A percentile compares a stretch with the other conserved stretches of the same genome.
phyloP scores from a whole-genome alignment of 2,113 vertebrate species.

The Morone chrysops region DNA sequence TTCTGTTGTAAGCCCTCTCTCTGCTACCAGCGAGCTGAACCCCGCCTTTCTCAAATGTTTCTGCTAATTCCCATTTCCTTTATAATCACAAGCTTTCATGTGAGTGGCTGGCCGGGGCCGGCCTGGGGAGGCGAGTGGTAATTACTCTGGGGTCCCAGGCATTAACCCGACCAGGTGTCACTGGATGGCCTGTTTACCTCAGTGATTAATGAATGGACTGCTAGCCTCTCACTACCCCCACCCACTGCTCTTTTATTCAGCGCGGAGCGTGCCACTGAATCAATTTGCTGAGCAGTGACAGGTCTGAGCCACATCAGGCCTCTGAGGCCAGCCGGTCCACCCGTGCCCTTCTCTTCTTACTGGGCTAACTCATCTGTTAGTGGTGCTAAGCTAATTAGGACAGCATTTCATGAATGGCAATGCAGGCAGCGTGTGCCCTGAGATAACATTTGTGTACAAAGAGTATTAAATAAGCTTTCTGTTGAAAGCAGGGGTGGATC shows the following conservation, averaged over 20 bases:
- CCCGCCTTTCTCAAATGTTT: constrained; percentile 87
- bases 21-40: constrained; percentile 84
- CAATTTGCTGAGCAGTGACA: constrained; percentile 83
- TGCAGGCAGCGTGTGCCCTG: constrained; percentile 53
- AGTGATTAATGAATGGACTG: constrained; percentile 94
- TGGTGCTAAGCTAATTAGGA: constrained; percentile 75
- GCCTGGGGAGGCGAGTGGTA: constrained; percentile 80
- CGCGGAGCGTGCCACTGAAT: constrained; percentile 86
- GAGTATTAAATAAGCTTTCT: constrained; percentile 4
- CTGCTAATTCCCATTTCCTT: constrained; percentile 97
- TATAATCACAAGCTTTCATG: constrained; percentile 93
- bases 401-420: constrained; percentile 60
- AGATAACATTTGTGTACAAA: constrained; percentile 57
- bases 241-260: constrained; percentile 80
- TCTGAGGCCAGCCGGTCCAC: constrained; percentile 60
- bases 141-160: constrained; percentile 90
- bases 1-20: constrained; percentile 26
- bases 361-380: constrained; percentile 54
- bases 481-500: no score
- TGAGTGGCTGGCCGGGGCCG: constrained; percentile 85
- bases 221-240: constrained; percentile 84
- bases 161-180: constrained; percentile 95
- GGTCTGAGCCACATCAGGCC: constrained; percentile 75
- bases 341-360: constrained; percentile 50
- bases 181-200: constrained; percentile 88